A percentile compares a stretch with the other conserved stretches of the same genome.
Evolutionary conservation across 2,113 vertebrate genomes (phyloP).

Genomic region (Sula dactylatra): DNA sequence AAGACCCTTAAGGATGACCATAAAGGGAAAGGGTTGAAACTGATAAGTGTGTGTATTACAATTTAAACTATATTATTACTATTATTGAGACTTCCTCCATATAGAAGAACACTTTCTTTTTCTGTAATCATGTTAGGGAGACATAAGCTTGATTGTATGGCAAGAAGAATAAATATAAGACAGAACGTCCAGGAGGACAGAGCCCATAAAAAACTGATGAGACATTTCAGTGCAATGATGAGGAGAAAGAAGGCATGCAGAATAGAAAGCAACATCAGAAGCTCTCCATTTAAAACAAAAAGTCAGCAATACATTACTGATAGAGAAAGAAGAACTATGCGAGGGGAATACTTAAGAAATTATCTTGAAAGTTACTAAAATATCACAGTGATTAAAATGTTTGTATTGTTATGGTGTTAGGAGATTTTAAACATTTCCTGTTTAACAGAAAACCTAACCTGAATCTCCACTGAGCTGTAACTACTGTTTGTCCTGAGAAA

Average conservation of each 20-base stretch:
- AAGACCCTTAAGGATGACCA: background rate
- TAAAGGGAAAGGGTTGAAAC: background rate
- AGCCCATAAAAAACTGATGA: background rate
- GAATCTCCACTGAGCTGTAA: background rate
- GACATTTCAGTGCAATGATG: background rate
- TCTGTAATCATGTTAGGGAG: background rate
- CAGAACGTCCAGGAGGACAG: background rate
- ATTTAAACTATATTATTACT: background rate
- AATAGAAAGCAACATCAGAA: background rate
- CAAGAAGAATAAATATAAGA: background rate
- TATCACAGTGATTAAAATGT: background rate
- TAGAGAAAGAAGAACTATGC: background rate
- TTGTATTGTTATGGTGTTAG: background rate
- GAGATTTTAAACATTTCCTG: background rate
- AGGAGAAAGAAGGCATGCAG: background rate
- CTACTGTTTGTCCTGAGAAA: background rate
- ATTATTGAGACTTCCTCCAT: background rate
- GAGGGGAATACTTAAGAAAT: background rate
- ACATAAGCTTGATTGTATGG: background rate
- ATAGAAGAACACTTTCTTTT: background rate
- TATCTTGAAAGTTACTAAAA: background rate
- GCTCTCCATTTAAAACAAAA: background rate
- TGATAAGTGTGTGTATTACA: background rate
- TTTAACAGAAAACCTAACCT: background rate
- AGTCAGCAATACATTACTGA: background rate